Conservation (phyloP, 2,797 vertebrate genomes). For the Benthosema pterotum region DNA sequence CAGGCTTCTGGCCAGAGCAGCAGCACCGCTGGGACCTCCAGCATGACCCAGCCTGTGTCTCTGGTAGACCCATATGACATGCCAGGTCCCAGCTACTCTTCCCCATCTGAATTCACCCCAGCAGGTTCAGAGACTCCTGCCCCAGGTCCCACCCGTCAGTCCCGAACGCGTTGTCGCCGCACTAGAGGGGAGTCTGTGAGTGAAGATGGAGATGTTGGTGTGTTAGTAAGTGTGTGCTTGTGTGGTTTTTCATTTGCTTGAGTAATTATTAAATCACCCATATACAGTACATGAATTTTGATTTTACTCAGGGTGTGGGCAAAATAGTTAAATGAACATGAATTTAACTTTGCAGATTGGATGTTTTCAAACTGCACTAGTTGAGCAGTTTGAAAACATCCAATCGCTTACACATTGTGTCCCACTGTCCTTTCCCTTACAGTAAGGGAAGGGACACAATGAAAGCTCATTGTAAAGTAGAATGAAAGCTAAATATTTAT, state of each 20-base stretch:
- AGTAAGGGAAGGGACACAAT: neutral
- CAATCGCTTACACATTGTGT: neutral
- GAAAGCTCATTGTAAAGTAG: slow-evolving; percentile 9
- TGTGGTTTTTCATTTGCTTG: slow-evolving; percentile 35
- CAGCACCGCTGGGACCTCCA: slow-evolving; percentile 72
- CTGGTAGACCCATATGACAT: slow-evolving; percentile 92
- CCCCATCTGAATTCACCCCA: slow-evolving; percentile 76
- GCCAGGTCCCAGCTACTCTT: slow-evolving; percentile 91
- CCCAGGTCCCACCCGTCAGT: slow-evolving; percentile 66
- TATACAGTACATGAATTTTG: too few species aligned
- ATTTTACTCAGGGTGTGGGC: too few species aligned
- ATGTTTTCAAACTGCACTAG: too few species aligned
- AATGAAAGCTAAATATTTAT: neutral
- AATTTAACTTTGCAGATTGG: too few species aligned
- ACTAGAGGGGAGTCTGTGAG: slow-evolving; percentile 92
- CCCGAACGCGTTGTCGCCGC: slow-evolving; percentile 85
- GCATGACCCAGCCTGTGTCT: slow-evolving; percentile 80
- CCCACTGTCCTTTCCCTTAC: too few species aligned
- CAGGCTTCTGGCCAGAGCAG: slow-evolving; percentile 89
- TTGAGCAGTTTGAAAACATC: neutral
- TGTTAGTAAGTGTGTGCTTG: slow-evolving; percentile 81
- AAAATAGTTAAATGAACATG: too few species aligned
- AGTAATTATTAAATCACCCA: neutral
- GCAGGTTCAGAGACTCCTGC: slow-evolving; percentile 73
- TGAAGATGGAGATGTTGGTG: slow-evolving; percentile 81